Evolutionary conservation across 2,113 vertebrate species (phyloP).

Genomic region (Agelaius tricolor): DNA sequence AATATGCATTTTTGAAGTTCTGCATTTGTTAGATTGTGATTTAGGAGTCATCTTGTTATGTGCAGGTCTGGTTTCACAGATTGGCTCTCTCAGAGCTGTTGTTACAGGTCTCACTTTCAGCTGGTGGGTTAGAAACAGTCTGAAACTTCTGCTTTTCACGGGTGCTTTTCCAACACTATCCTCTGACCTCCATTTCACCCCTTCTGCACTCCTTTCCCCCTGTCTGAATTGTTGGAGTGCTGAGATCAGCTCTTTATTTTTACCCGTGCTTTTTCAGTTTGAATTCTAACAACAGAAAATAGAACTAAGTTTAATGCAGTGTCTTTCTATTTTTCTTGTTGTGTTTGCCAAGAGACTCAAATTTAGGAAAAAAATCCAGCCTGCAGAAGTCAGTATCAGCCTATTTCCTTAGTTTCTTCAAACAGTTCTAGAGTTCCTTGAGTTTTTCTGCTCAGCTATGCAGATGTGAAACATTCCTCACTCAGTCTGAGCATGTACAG

Average conservation of each 20-base stretch:
- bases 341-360: neutral
- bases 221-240: neutral
- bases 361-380: neutral
- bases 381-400: neutral
- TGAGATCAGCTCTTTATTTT: slow-evolving; percentile 2
- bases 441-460: slow-evolving; percentile 1
- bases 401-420: neutral
- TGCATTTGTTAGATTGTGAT: neutral
- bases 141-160: neutral
- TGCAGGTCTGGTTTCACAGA: neutral
- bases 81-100: neutral
- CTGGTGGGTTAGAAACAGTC: neutral
- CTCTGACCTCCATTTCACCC: neutral
- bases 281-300: neutral
- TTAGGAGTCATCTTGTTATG: neutral
- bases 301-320: neutral
- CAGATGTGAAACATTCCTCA: slow-evolving; percentile 27
- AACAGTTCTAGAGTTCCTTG: neutral
- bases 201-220: neutral
- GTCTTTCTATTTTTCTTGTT: neutral
- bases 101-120: neutral
- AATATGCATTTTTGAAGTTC: neutral
- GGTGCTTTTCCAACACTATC: neutral
- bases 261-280: neutral
- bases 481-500: neutral